These are phyloP conservation scores for Propithecus deckenii DNA, from an alignment of 2,797 vertebrate genomes.

Conservation along the genomic window DNA sequence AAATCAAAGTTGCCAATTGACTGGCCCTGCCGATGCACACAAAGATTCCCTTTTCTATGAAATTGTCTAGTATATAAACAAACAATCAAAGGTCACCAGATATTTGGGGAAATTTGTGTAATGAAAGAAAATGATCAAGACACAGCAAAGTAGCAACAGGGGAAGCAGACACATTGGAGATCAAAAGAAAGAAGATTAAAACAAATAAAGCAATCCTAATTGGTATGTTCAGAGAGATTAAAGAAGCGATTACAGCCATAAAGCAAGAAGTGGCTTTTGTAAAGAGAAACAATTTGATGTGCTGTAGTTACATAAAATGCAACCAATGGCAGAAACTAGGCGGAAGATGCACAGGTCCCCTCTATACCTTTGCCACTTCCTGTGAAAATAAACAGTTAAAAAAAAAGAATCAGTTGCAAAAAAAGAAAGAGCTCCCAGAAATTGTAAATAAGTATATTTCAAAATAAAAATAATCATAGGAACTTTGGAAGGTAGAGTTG, in stretches of 20 bases:
- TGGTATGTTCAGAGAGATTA: neutral
- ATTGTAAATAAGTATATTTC: neutral
- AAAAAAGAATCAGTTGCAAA: neutral
- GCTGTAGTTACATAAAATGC: neutral
- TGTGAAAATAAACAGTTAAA: neutral
- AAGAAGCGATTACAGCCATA: neutral
- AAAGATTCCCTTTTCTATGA: neutral
- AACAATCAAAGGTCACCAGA: neutral
- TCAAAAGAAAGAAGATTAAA: neutral
- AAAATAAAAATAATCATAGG: neutral
- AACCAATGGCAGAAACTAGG: neutral
- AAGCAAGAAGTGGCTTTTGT: neutral
- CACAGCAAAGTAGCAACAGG: neutral
- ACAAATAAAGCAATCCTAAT: neutral
- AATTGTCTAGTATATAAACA: neutral
- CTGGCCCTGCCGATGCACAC: neutral
- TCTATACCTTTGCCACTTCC: neutral
- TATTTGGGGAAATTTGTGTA: neutral
- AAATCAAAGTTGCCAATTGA: neutral
- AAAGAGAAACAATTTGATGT: neutral
- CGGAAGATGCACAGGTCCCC: rapidly evolving
- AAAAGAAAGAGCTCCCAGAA: neutral
- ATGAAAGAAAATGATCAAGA: neutral
- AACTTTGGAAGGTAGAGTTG: neutral
- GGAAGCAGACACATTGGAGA: neutral